Conservation (phyloP, 2,113 vertebrate species). For the Scalopus aquaticus region DNA sequence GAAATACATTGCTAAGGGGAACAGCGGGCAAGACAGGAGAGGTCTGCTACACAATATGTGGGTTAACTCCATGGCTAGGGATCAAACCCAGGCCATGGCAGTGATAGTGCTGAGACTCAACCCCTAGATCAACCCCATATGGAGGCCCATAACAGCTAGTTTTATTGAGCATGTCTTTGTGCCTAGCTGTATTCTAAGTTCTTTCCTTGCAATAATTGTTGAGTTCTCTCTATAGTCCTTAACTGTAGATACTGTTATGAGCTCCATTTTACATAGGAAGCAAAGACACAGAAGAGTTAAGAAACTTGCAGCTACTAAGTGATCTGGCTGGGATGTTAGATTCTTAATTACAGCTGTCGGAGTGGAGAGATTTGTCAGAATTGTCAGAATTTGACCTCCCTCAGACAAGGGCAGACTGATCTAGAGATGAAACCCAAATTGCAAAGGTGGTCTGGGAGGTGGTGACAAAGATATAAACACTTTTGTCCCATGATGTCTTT, state of each 20-base stretch:
- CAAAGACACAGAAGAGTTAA: not conserved
- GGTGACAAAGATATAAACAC: not conserved
- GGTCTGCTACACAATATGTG: not conserved
- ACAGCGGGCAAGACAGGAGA: too few relatives aligned
- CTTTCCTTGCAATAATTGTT: not conserved
- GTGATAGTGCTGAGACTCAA: too few relatives aligned
- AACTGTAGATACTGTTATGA: not conserved
- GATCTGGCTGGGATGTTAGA: not conserved
- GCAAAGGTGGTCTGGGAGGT: not conserved
- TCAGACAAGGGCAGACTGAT: not conserved
- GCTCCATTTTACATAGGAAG: not conserved
- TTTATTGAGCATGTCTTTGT: not conserved
- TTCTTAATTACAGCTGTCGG: not conserved
- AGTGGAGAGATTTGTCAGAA: not conserved
- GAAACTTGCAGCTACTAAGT: not conserved
- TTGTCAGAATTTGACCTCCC: not conserved
- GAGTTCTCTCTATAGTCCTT: too few relatives aligned
- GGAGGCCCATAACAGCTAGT: not conserved
- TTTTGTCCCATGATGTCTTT: not conserved
- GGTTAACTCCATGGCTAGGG: too few relatives aligned
- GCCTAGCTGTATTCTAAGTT: not conserved
- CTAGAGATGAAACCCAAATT: not conserved
- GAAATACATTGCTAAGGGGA: too few relatives aligned
- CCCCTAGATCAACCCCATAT: too few relatives aligned
- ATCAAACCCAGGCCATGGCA: too few relatives aligned